Base-by-base conservation (phyloP, 2,797 vertebrate species). In the Chloroceryle inda region DNA sequence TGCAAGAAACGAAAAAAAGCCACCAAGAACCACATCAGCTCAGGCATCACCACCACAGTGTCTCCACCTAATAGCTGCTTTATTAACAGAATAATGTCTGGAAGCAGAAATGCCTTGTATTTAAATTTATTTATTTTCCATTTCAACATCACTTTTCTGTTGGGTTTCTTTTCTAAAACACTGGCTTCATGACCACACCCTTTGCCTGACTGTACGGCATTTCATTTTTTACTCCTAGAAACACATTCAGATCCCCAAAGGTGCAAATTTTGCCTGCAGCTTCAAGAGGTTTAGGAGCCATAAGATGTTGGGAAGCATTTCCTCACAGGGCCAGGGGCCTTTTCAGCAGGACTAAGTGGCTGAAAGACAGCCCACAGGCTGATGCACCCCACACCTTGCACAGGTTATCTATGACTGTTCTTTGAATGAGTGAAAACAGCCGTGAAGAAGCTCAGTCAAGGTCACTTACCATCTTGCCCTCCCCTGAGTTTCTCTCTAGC, bases 1-100 rank as follows among this genome's bases (percentile, higher is more conserved):
- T 97, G 96, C 38, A 86, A 98, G 95, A 94, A 97, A 91, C 44
- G 45, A 94, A 95, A 64, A 44, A 92, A 74, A 26, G 19, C 56
- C 56, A 35, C 0, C 93, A 75, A 55, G 35, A 10, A 45, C 67
- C 52, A 85, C 33, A 55, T 89, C 86, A 94, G 55, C 58, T 94
- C 77, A 77, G 71, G 82, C 87, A 90, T 96, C 96, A 96, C 94
- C 95, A 96, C 95, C 89, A 78, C 24, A 24, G 58, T 83, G 95
- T 96, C 95, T 98, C 96, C 96, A 95, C 94, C 93, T 97, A 97
- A 93, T 91, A 97, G 95, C 63, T 76, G 37, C 83, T 96, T 97
- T 95, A 97, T 97, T 96, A 97, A 85, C 91, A 40, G 40, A 40
- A 40, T 40, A 40, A 40, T 40, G 96, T 94, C 96, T 98, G 97